These are phyloP conservation scores for Austrofundulus limnaeus DNA, from an alignment of 2,113 vertebrate species.

Conservation along the genomic window DNA sequence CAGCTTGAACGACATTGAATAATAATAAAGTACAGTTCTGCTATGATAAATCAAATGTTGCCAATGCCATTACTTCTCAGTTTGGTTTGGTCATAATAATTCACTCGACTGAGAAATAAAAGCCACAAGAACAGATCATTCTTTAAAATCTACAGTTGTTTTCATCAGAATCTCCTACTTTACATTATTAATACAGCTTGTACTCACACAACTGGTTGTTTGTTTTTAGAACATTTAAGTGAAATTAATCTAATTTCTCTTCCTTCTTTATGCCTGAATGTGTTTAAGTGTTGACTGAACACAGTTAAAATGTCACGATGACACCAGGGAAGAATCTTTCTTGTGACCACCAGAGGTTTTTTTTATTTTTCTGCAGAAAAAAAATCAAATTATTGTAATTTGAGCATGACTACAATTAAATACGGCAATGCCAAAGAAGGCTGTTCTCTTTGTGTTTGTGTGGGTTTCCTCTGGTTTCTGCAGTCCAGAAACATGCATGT, in stretches of 20 bases:
- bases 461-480: too few relatives aligned
- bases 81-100: conserved; percentile 39
- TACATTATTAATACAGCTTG: conserved; percentile 51
- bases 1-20: background rate
- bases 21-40: conserved; percentile 3
- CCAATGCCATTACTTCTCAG: conserved; percentile 6
- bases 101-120: background rate
- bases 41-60: background rate
- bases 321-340: conserved; percentile 41
- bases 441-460: too few relatives aligned
- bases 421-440: background rate
- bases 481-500: too few relatives aligned
- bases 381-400: background rate
- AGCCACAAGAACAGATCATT: conserved; percentile 19
- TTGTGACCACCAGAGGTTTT: conserved; percentile 7
- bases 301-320: conserved; percentile 34
- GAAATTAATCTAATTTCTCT: conserved; percentile 35
- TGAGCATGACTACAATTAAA: background rate
- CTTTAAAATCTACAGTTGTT: too few relatives aligned
- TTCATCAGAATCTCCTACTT: conserved; percentile 30
- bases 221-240: conserved; percentile 39
- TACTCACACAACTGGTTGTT: conserved; percentile 57
- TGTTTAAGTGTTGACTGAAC: conserved; percentile 40
- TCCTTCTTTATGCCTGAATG: too few relatives aligned
- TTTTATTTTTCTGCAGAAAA: conserved; percentile 1